phyloP scores from a whole-genome alignment of 2,888 invertebrate genomes.

The Acholoe squamosa region DNA sequence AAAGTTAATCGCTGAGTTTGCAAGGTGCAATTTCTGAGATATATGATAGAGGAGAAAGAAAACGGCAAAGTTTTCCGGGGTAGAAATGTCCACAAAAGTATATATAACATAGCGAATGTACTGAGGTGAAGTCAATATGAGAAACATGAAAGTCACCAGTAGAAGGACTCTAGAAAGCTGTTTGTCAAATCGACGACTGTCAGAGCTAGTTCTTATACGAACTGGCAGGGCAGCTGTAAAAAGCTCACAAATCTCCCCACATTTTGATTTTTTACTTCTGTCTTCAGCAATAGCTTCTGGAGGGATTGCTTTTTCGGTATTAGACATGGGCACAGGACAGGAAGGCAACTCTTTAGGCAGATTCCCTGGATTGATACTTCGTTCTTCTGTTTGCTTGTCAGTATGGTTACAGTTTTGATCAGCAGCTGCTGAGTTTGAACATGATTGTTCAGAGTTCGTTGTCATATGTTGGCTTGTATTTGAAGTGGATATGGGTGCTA shows the following conservation, averaged over 20 bases:
- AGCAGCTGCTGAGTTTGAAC: no score
- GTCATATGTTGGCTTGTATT: not conserved
- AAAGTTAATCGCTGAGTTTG: constrained; percentile 25
- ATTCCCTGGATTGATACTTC: no score
- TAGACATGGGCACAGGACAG: not conserved
- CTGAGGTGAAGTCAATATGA: constrained; percentile 20
- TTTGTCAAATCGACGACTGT: not conserved
- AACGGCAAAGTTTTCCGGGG: not conserved
- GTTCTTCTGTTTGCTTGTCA: no score
- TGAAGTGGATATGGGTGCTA: no score
- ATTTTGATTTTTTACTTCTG: no score
- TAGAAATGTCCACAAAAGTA: not conserved
- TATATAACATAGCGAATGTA: constrained; percentile 28
- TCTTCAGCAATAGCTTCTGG: not conserved
- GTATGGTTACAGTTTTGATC: no score
- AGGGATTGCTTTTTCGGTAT: not conserved
- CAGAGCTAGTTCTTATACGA: not conserved
- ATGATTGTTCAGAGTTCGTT: no score
- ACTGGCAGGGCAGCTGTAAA: no score
- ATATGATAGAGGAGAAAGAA: not conserved
- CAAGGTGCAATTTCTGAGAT: not conserved
- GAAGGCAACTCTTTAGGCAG: no score
- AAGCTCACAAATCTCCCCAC: not conserved
- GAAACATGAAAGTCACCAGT: not conserved
- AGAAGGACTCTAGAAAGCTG: constrained; percentile 39